Base-by-base conservation (phyloP, 2,888 invertebrate species). In the Drosophila engyochracea region DNA sequence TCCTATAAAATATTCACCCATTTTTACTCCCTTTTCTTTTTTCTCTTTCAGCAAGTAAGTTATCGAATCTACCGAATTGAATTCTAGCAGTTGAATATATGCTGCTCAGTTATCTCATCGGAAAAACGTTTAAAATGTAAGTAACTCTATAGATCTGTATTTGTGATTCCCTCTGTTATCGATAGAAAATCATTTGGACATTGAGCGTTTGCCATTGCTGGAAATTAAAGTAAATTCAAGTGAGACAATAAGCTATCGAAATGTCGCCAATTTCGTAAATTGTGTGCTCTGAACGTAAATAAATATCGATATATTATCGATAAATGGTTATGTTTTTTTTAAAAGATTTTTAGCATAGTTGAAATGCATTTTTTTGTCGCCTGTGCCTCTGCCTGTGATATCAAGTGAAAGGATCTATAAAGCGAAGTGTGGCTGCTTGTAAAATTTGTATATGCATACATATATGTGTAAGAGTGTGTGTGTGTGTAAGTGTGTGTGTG, bases 41-140 rank as follows among this genome's bases (percentile, higher is more conserved):
- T 39, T 33, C 12, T 55, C 33, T 67, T 69, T 35, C 55, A 66
- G 60, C 57, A 41, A 51, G 59, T 53, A 59, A 70, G 60, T 70
- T 49, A 70, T 69, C 76, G 63, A 55, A 16, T 6, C 22, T 14
- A 4, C 39, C n/a, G 22, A 54, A 39, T 30, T 39, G n/a, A 39
- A 41, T 25, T 28, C 37, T 0, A n/a, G 12, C 14, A 25, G 7
- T 1, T 14, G 7, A 2, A 16, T 1, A 47, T 28, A 19, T 5
- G 3, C 51, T 30, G 12, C 6, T 19, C 28, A 51, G 25, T 2
- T 55, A 28, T 35, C 22, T 5, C 9, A 14, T 2, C 4, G 16
- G 9, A 9, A 25, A 25, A 47, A 28, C 33, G 3, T n/a, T 28
- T 1, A 1, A 41, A 39, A 3, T 41, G 39, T 57, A 30, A 57